Evolutionary conservation across 2,113 vertebrate genomes (phyloP), one percentile per base, ranked within the genome.

Genomic region (Sterna hirundo): DNA sequence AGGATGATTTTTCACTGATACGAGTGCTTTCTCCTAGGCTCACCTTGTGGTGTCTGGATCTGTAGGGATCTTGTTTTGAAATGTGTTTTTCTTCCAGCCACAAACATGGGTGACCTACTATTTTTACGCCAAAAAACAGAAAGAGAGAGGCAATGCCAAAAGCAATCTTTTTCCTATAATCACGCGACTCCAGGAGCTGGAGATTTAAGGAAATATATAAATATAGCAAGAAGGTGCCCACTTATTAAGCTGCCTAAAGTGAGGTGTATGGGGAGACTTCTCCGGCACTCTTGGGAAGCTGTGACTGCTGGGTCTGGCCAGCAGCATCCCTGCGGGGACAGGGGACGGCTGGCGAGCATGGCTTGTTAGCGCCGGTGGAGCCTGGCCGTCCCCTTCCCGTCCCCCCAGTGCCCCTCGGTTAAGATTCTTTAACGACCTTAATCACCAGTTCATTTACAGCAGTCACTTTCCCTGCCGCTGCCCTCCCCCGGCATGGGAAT

Each of bases 391-490:
- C 84, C 86, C 60, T 46, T 64, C 64, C 52, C 0, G 2, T 23
- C 34, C 55, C 77, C 75, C 19, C 76, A 46, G 12, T 19, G 83
- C 71, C 80, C 91, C 66, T 13, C 38, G 51, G 87, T 94, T 93
- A 90, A 66, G 79, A 15, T 77, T 78, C 86, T 76, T 94, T 95
- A 97, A 94, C 61, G 91, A 85, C 86, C 86, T 96, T 94, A 93
- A 96, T 95, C 91, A 83, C 88, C 93, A 92, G 86, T 61, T 94
- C 83, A 74, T 94, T 97, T 89, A 64, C 88, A 96, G 85, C 85
- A 72, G 74, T 26, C 93, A 82, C 95, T 94, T 95, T 96, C 93
- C 62, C 88, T 86, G n/a, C 55, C 1, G 1, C 66, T 46, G 82
- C 94, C 92, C 85, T 94, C 82, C 92, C 60, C 83, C 88, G 87